Conservation (phyloP, 2,888 invertebrate species). For the Pristionchus entomophagus region DNA sequence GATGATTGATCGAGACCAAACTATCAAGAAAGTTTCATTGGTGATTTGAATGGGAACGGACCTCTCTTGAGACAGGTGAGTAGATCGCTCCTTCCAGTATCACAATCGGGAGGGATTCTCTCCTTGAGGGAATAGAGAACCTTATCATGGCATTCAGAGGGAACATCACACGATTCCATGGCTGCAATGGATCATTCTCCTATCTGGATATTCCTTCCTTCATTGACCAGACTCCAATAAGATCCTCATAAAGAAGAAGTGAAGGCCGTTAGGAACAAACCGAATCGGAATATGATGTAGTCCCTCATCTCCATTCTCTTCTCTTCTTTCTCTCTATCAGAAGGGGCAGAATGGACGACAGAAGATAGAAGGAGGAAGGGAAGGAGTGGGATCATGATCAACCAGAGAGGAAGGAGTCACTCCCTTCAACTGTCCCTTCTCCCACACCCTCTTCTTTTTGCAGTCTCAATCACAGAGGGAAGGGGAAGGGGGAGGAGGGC, state of each 20-base stretch:
- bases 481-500: neutral
- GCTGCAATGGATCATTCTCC: constrained; percentile 3
- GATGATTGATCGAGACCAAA: neutral
- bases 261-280: constrained; percentile 15
- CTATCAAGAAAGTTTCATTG: too few species aligned
- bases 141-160: constrained; percentile 15
- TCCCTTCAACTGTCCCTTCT: neutral
- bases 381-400: neutral
- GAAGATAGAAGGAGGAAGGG: neutral
- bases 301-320: constrained; percentile 21
- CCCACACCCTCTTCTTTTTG: constrained; percentile 36
- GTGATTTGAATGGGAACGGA: neutral
- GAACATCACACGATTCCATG: constrained; percentile 6
- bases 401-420: neutral
- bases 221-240: too few species aligned
- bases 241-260: neutral
- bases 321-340: neutral
- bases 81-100: neutral
- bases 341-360: neutral
- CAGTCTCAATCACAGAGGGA: constrained; percentile 4
- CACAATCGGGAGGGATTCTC: constrained; percentile 34
- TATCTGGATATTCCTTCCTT: too few species aligned
- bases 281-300: constrained; percentile 35
- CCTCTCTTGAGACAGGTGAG: constrained; percentile 36
- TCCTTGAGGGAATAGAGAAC: constrained; percentile 10